These are phyloP conservation scores for Anthopleura xanthogrammica DNA, from an alignment of 92 coral and sea anemone genomes.

Conservation along the genomic window DNA sequence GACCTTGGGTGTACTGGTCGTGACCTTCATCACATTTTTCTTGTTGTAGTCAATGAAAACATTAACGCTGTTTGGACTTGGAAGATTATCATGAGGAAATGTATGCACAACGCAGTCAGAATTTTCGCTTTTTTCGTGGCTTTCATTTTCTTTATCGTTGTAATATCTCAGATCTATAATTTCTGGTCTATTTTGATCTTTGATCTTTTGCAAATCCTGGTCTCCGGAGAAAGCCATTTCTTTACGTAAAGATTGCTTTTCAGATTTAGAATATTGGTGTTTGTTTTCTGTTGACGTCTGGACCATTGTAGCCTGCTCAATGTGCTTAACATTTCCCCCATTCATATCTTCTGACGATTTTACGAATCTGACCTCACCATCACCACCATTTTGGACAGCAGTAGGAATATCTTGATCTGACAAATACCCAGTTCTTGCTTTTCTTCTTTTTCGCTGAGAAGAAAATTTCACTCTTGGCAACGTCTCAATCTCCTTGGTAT, in stretches of 20 bases:
- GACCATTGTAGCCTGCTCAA: neutral
- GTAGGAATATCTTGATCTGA: conserved; percentile 34
- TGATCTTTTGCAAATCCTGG: neutral
- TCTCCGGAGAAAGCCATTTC: neutral
- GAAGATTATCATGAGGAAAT: conserved; percentile 29
- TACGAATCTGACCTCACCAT: neutral
- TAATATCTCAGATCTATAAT: neutral
- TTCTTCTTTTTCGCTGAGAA: conserved; percentile 31
- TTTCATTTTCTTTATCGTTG: neutral
- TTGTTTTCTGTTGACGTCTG: neutral
- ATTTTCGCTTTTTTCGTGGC: neutral
- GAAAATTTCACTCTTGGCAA: conserved; percentile 32
- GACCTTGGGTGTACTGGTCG: conserved; percentile 65
- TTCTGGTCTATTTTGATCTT: neutral
- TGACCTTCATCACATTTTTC: conserved; percentile 59
- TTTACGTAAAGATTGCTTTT: neutral
- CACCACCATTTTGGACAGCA: conserved; percentile 3
- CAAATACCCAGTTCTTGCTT: conserved; percentile 16
- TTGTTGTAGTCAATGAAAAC: conserved; percentile 63
- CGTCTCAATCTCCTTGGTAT: conserved; percentile 59
- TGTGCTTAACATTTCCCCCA: neutral
- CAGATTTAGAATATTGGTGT: neutral
- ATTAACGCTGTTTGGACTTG: conserved; percentile 59
- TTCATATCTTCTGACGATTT: neutral
- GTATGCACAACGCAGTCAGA: neutral